Evolutionary conservation across 1,140 invertebrate species (phyloP).

Genomic region (Bombus picipes): DNA sequence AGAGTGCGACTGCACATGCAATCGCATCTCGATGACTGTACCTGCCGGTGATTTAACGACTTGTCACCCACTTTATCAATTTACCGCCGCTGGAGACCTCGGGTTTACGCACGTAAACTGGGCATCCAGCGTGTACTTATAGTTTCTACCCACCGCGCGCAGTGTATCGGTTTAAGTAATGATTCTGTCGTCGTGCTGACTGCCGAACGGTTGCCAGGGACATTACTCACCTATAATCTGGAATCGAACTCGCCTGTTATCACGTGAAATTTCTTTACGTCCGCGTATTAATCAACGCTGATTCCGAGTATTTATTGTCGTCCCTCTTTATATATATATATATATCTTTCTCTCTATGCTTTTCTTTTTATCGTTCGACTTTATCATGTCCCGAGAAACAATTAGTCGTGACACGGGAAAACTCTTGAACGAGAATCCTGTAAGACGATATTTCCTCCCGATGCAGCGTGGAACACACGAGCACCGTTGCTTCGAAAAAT

Average conservation of each 20-base stretch:
- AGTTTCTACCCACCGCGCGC: slow-evolving; percentile 46
- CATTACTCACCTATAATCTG: slow-evolving; percentile 37
- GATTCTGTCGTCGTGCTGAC: slow-evolving; percentile 45
- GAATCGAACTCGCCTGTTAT: slow-evolving; percentile 1
- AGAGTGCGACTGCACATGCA: slow-evolving; percentile 66
- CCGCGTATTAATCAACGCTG: no score
- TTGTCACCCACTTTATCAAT: slow-evolving; percentile 81
- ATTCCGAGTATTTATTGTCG: neutral
- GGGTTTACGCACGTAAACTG: slow-evolving; percentile 56
- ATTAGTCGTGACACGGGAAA: slow-evolving; percentile 11
- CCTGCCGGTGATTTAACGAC: slow-evolving; percentile 77
- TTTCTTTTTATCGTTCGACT: neutral
- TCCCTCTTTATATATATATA: neutral
- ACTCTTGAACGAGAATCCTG: neutral
- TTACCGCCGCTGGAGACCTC: slow-evolving; percentile 68
- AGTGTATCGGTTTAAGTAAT: slow-evolving; percentile 56
- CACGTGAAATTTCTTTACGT: neutral
- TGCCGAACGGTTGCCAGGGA: slow-evolving; percentile 36
- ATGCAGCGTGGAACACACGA: no score
- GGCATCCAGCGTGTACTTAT: slow-evolving; percentile 39
- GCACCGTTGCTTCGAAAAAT: neutral
- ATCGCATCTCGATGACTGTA: slow-evolving; percentile 72
- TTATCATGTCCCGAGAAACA: neutral
- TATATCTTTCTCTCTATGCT: no score
- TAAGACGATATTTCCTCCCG: neutral